These are phyloP conservation scores for Amia ocellicauda DNA, from an alignment of 2,113 vertebrate genomes.

Conservation along the genomic window DNA sequence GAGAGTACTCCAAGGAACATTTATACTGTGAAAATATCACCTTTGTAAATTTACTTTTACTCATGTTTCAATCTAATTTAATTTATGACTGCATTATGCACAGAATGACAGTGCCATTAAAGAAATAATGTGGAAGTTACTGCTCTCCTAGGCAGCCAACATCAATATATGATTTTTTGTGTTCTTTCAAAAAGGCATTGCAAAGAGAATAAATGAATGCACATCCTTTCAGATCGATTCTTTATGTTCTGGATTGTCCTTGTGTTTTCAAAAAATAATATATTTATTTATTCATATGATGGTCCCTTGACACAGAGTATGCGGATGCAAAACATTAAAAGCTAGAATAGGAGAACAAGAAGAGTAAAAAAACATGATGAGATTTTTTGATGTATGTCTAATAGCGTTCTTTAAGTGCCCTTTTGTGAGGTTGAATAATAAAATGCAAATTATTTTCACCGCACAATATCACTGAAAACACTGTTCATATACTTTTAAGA, in stretches of 20 bases:
- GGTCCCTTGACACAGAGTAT: not conserved
- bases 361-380: not conserved
- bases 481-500: too few relatives aligned
- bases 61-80: conserved; percentile 23
- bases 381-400: not conserved
- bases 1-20: conserved; percentile 43
- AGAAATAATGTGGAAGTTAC: not conserved
- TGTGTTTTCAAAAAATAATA: not conserved
- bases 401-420: too few relatives aligned
- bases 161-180: conserved; percentile 13
- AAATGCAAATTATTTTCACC: too few relatives aligned
- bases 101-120: conserved; percentile 14
- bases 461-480: too few relatives aligned
- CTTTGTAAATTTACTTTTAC: conserved; percentile 28
- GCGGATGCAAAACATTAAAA: not conserved
- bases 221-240: conserved; percentile 4
- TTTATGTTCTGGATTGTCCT: not conserved
- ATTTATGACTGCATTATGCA: conserved; percentile 25
- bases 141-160: conserved; percentile 21
- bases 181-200: not conserved
- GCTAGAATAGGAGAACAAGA: not conserved
- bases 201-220: not conserved
- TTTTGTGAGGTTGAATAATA: too few relatives aligned
- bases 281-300: conserved; percentile 7
- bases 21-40: conserved; percentile 30